phyloP scores from a whole-genome alignment of 1,140 invertebrate genomes.

The Hyposmocoma kahamanoa region DNA sequence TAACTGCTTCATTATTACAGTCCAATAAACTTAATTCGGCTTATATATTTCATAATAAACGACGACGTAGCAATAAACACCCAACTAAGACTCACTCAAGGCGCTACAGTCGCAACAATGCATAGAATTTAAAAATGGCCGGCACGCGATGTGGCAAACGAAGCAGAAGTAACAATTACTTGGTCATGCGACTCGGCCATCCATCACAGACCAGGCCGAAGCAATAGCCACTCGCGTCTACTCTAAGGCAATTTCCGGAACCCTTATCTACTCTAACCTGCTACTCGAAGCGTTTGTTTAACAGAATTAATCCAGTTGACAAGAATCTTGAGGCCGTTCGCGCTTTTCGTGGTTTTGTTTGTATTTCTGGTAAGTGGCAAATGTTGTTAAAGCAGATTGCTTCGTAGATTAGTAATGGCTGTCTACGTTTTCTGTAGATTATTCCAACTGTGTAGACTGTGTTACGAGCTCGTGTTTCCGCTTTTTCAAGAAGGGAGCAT shows the following conservation, averaged over 20 bases:
- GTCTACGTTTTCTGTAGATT: too few species aligned
- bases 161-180: conserved; percentile 62
- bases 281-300: conserved; percentile 48
- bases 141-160: conserved; percentile 42
- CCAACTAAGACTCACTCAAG: conserved; percentile 35
- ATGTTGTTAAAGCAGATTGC: too few species aligned
- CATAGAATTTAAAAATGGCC: conserved; percentile 36
- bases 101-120: conserved; percentile 41
- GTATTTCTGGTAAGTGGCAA: too few species aligned
- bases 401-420: too few species aligned
- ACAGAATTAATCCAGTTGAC: conserved; percentile 61
- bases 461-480: too few species aligned
- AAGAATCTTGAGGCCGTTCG: conserved; percentile 37
- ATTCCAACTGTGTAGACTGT: too few species aligned
- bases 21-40: too few species aligned
- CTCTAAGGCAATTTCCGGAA: conserved; percentile 67
- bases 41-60: too few species aligned
- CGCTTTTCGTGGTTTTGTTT: too few species aligned
- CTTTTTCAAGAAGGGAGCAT: too few species aligned
- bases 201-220: conserved; percentile 61
- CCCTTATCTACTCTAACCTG: conserved; percentile 55
- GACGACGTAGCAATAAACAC: conserved; percentile 17
- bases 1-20: too few species aligned
- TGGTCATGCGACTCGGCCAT: conserved; percentile 62
- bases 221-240: conserved; percentile 51